These are phyloP conservation scores for Invenusta paracnida DNA, from an alignment of 2,888 invertebrate genomes.

Conservation along the genomic window DNA sequence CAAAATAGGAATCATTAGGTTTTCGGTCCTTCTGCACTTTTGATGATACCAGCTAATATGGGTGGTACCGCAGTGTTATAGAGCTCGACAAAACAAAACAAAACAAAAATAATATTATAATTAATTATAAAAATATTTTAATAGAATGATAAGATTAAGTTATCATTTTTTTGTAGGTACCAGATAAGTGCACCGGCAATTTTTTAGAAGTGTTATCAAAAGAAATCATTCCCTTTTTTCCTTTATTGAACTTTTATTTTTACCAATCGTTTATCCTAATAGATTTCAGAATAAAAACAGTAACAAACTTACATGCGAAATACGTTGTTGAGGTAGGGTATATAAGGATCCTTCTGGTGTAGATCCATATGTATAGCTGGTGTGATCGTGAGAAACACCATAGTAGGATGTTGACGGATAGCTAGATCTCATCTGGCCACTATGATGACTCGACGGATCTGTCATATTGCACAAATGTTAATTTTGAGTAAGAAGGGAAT, in stretches of 20 bases:
- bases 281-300: background rate
- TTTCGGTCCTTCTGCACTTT: too few relatives aligned
- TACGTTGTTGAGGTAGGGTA: background rate
- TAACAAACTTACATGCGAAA: background rate
- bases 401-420: too few relatives aligned
- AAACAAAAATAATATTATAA: too few relatives aligned
- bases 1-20: too few relatives aligned
- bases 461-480: background rate
- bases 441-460: background rate
- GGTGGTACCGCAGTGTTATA: too few relatives aligned
- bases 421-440: background rate
- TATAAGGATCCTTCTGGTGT: constrained; percentile 14
- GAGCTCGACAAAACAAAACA: too few relatives aligned
- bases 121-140: too few relatives aligned
- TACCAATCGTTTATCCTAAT: background rate
- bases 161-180: too few relatives aligned
- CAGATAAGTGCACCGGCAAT: too few relatives aligned
- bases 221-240: background rate
- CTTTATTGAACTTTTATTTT: background rate
- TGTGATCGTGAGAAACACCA: background rate
- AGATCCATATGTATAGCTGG: background rate
- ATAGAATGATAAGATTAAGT: too few relatives aligned
- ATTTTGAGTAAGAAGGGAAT: background rate
- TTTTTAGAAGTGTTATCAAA: too few relatives aligned
- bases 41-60: too few relatives aligned